Conservation (phyloP, 2,888 invertebrate species). For the Drosophila cracens region DNA sequence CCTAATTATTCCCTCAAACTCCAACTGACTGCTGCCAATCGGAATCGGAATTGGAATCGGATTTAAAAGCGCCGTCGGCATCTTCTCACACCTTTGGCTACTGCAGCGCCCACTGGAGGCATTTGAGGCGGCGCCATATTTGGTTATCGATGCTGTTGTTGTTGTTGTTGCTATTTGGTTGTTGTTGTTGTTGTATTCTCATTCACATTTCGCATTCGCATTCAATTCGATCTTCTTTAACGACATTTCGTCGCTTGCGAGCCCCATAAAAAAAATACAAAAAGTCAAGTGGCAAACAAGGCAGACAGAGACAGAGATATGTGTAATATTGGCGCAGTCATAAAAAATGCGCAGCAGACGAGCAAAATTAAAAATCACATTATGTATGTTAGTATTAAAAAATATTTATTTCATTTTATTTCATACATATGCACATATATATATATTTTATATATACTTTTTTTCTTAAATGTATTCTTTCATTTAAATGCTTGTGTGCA, state of each 20-base stretch:
- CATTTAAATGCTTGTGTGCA: slow-evolving; percentile 41
- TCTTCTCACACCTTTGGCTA: slow-evolving; percentile 60
- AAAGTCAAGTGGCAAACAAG: slow-evolving; percentile 48
- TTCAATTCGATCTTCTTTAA: slow-evolving; percentile 77
- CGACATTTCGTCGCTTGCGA: slow-evolving; percentile 56
- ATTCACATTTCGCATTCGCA: slow-evolving; percentile 69
- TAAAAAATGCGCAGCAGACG: slow-evolving; percentile 57
- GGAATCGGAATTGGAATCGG: slow-evolving; percentile 3
- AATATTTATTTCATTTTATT: slow-evolving; percentile 2
- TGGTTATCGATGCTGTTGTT: slow-evolving; percentile 38
- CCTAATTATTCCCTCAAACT: slow-evolving; percentile 6
- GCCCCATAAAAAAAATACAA: slow-evolving; percentile 55
- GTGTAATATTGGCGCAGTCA: slow-evolving; percentile 24
- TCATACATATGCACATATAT: slow-evolving; percentile 1
- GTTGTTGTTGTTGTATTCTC: slow-evolving; percentile 40
- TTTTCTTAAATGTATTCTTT: slow-evolving; percentile 24
- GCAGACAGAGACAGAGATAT: slow-evolving; percentile 14
- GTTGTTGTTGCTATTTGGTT: slow-evolving; percentile 18
- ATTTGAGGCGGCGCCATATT: slow-evolving; percentile 70
- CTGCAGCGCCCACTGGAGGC: slow-evolving; percentile 52
- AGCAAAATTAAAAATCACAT: slow-evolving; percentile 40
- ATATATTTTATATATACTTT: slow-evolving; percentile 8
- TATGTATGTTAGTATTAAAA: slow-evolving; percentile 47
- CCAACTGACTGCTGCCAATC: slow-evolving; percentile 9
- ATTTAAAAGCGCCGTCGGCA: slow-evolving; percentile 41